Percentiles rank a stretch among this genome's conserved stretches.
phyloP scores from a whole-genome alignment of 2,113 vertebrate genomes.

The Larimichthys crocea region DNA sequence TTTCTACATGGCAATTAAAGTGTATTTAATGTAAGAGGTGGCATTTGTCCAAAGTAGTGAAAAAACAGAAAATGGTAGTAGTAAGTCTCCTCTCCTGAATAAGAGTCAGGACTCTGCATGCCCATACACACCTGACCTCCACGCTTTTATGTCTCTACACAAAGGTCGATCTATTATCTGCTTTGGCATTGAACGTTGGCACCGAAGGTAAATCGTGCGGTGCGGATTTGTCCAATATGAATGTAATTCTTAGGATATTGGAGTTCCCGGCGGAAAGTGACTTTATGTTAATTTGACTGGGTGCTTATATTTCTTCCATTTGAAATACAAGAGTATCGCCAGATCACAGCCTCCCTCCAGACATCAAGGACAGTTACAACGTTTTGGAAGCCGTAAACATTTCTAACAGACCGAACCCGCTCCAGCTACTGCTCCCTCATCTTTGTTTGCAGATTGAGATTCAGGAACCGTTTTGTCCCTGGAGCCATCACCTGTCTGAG shows the following conservation, averaged over 20 bases:
- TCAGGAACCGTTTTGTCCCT: constrained; percentile 17
- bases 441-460: constrained; percentile 25
- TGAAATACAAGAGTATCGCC: neutral
- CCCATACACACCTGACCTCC: neutral
- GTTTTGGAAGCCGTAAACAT: constrained; percentile 14
- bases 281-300: neutral
- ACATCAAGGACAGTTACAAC: constrained; percentile 19
- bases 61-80: neutral
- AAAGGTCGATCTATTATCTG: neutral
- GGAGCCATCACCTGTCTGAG: constrained; percentile 14
- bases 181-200: neutral
- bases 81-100: neutral
- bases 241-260: neutral
- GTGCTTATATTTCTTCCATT: neutral
- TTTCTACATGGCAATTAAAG: neutral
- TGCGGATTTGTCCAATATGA: neutral
- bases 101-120: neutral
- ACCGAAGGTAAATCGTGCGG: neutral
- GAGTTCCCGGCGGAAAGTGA: neutral
- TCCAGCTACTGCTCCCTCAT: neutral
- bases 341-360: constrained; percentile 18
- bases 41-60: no score
- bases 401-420: neutral
- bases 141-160: neutral
- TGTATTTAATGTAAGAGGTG: neutral